Base-by-base conservation (phyloP, 2,797 vertebrate species). In the Nannoperca australis region DNA sequence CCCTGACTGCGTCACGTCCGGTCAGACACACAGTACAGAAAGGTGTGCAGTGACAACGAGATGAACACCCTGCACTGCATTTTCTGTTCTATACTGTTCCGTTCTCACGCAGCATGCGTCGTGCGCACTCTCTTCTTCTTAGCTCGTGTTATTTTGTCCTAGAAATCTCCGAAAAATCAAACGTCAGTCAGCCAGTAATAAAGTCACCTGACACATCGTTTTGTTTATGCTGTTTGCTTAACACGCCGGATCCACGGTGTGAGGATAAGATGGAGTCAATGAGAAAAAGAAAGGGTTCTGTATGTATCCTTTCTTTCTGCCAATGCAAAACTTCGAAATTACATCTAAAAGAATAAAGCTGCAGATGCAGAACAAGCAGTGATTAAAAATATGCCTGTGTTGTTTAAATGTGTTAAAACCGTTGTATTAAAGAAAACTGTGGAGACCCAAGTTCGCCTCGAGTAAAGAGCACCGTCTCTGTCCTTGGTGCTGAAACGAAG, bases 401-500 rank as follows among this genome's bases (percentile, higher is more conserved):
- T 7, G 18, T 51, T 56, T 49, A 2, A 42, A 18, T 8, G 2
- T 27, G 11, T 68, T 6, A 1, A 45, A 53, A 24, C 5, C 3
- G 7, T 8, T 18, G 11, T 5, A 2, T 58, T n/a, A 14, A 30
- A 32, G 10, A 20, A 61, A 73, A 49, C 22, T 58, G 54, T 2
- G 10, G 9, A 45, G 60, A 53, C 9, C 38, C 4, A 36, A 51
- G 38, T 54, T 59, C 4, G n/a, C 47, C 32, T 68, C 7, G 11
- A 30, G 3, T 18, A 6, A 13, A 18, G 12, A 30, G 8, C 14
- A n/a, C 6, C 24, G 81, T 59, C 88, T 78, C 94, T 95, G 92
- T 95, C 94, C 94, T 73, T 93, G 94, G 94, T 95, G 88, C 95
- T 95, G 93, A 94, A 94, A 86, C 76, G 7, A 77, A 81, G 22